A percentile compares a stretch with the other conserved stretches of the same genome.
phyloP scores from a whole-genome alignment of 2,113 vertebrate species.

The Pseudorasbora parva region DNA sequence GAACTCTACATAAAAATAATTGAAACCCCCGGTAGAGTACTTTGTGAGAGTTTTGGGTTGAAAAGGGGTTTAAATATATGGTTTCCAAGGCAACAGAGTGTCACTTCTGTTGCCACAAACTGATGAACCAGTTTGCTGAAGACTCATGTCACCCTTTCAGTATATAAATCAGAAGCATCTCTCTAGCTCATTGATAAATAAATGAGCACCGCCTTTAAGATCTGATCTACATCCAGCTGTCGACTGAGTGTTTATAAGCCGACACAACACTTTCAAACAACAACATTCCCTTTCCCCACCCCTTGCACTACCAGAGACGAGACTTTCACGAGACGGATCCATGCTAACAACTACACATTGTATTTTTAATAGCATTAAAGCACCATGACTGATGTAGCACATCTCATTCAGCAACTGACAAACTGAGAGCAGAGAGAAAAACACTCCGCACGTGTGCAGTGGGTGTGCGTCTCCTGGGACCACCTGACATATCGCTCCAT shows the following conservation, averaged over 20 bases:
- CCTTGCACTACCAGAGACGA: background rate
- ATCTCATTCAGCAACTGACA: background rate
- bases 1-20: background rate
- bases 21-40: background rate
- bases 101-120: conserved; percentile 28
- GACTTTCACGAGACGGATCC: background rate
- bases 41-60: background rate
- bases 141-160: conserved; percentile 7
- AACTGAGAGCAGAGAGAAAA: background rate
- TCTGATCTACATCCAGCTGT: conserved; percentile 7
- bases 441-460: background rate
- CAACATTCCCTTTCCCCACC: background rate
- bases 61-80: conserved; percentile 1
- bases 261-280: background rate
- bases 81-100: conserved; percentile 48
- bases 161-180: background rate
- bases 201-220: background rate
- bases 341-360: background rate
- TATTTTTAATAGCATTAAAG: conserved; percentile 12
- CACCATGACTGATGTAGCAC: background rate
- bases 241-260: background rate
- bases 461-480: background rate
- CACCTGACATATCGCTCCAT: conserved; percentile 18
- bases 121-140: conserved; percentile 36
- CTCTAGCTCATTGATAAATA: background rate